Conservation (phyloP, 2,888 invertebrate species). For the Drymonia ruficornis region DNA sequence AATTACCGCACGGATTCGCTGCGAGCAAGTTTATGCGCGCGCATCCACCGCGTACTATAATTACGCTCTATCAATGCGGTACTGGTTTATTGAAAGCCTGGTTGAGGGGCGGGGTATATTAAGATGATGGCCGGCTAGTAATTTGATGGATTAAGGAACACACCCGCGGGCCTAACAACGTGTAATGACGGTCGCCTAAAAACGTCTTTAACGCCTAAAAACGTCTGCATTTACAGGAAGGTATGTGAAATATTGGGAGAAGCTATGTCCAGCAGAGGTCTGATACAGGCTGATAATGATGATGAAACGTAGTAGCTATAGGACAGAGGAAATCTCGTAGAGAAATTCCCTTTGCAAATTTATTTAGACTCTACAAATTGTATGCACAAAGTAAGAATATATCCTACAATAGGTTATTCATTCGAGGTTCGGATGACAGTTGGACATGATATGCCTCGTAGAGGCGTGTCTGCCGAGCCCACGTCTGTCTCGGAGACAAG, state of each 20-base stretch:
- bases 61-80: slow-evolving; percentile 81
- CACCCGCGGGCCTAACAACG: slow-evolving; percentile 72
- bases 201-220: slow-evolving; percentile 55
- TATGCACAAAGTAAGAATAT: slow-evolving; percentile 14
- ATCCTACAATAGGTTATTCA: slow-evolving; percentile 42
- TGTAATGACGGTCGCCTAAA: slow-evolving; percentile 72
- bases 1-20: slow-evolving; percentile 68
- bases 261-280: no score
- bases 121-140: slow-evolving; percentile 80
- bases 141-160: slow-evolving; percentile 82
- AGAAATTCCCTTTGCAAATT: background rate
- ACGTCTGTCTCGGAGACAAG: slow-evolving; percentile 36
- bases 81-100: slow-evolving; percentile 80
- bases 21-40: slow-evolving; percentile 59
- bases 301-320: no score
- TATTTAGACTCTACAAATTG: background rate
- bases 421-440: slow-evolving; percentile 53
- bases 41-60: slow-evolving; percentile 67
- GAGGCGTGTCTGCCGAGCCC: slow-evolving; percentile 60
- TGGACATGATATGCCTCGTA: slow-evolving; percentile 59
- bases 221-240: slow-evolving; percentile 9
- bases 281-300: no score
- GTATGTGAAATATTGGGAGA: background rate
- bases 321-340: background rate
- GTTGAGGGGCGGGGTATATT: slow-evolving; percentile 79